Conservation (phyloP, 1,140 invertebrate species). For the Ips nitidus region DNA sequence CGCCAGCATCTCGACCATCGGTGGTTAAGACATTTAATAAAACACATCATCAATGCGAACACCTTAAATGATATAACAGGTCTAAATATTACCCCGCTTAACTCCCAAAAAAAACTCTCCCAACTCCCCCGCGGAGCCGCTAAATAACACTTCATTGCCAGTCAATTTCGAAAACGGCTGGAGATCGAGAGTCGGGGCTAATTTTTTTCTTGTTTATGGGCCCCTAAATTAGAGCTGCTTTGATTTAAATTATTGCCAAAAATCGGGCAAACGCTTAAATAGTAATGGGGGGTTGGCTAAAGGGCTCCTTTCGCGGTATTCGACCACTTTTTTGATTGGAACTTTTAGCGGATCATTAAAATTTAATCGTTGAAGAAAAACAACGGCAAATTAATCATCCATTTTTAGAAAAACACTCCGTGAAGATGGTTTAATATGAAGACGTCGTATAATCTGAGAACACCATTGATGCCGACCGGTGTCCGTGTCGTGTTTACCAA, state of each 20-base stretch:
- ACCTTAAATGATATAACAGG: conserved; percentile 4
- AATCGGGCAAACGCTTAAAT: conserved; percentile 12
- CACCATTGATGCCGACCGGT: conserved; percentile 5
- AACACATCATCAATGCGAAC: background rate
- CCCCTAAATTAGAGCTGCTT: conserved; percentile 18
- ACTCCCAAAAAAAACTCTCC: conserved; percentile 4
- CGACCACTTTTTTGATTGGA: too few species aligned
- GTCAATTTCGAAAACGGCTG: conserved; percentile 25
- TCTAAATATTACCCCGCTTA: conserved; percentile 12
- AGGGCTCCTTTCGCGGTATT: too few species aligned
- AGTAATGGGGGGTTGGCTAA: background rate
- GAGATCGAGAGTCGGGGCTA: conserved; percentile 15
- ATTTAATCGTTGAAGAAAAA: too few species aligned
- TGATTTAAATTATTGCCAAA: conserved; percentile 31
- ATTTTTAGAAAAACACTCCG: too few species aligned
- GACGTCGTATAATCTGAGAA: conserved; percentile 4
- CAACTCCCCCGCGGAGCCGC: conserved; percentile 13
- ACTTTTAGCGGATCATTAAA: too few species aligned
- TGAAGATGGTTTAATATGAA: too few species aligned
- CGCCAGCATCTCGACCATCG: background rate
- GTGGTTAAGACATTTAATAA: background rate
- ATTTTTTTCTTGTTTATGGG: conserved; percentile 27
- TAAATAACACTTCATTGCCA: conserved; percentile 26
- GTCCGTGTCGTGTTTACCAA: conserved; percentile 10
- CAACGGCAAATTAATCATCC: too few species aligned